phyloP scores from a whole-genome alignment of 2,888 invertebrate species.

The Eupithecia exiguata region DNA sequence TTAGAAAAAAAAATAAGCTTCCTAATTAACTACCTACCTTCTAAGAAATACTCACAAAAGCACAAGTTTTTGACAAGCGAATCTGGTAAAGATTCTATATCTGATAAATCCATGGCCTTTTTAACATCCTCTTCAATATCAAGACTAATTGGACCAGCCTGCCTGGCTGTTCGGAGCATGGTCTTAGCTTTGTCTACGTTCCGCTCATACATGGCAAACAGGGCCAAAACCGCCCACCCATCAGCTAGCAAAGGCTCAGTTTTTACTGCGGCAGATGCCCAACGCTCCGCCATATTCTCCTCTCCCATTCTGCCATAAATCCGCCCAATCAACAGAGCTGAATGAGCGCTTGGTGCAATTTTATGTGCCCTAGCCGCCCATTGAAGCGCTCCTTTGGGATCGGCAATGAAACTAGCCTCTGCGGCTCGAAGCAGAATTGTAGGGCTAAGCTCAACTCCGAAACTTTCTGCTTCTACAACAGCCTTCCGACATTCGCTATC shows the following conservation, averaged over 20 bases:
- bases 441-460: slow-evolving; percentile 62
- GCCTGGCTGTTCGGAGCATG: slow-evolving; percentile 70
- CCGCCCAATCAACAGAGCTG: slow-evolving; percentile 67
- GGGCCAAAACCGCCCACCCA: slow-evolving; percentile 73
- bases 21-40: neutral
- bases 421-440: slow-evolving; percentile 66
- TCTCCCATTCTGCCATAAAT: slow-evolving; percentile 63
- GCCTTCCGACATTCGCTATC: slow-evolving; percentile 64
- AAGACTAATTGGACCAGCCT: slow-evolving; percentile 65
- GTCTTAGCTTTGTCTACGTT: slow-evolving; percentile 63
- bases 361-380: slow-evolving; percentile 72
- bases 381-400: slow-evolving; percentile 65
- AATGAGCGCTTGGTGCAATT: slow-evolving; percentile 64
- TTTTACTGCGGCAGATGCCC: slow-evolving; percentile 72
- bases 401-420: slow-evolving; percentile 52
- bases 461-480: slow-evolving; percentile 60
- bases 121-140: slow-evolving; percentile 66
- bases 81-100: slow-evolving; percentile 62
- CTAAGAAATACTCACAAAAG: slow-evolving; percentile 60
- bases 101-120: slow-evolving; percentile 56
- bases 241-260: slow-evolving; percentile 70
- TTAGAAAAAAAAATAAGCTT: neutral
- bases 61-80: slow-evolving; percentile 66
- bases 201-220: slow-evolving; percentile 65
- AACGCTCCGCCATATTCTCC: slow-evolving; percentile 65